phyloP scores from a whole-genome alignment of 2,113 vertebrate genomes.

The Callionymus lyra region DNA sequence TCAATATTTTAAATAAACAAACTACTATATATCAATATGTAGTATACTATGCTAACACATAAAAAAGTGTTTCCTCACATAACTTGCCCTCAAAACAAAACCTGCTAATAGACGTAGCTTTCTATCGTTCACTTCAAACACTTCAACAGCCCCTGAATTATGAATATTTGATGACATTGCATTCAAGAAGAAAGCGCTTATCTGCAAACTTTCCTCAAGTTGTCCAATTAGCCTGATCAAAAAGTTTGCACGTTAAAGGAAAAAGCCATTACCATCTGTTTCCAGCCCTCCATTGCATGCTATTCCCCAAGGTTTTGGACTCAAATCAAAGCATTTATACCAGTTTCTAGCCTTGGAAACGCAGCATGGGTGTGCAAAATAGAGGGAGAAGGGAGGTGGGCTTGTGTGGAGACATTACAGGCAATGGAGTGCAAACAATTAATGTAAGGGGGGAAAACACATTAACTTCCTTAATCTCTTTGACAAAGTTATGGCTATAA shows the following conservation, averaged over 20 bases:
- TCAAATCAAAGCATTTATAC: slow-evolving; percentile 58
- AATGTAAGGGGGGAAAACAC: slow-evolving; percentile 55
- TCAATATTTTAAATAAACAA: not conserved
- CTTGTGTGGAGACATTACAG: slow-evolving; percentile 44
- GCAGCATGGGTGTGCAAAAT: slow-evolving; percentile 46
- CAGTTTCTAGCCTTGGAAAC: slow-evolving; percentile 31
- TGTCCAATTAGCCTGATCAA: slow-evolving; percentile 68
- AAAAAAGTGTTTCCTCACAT: not conserved
- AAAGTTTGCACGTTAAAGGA: slow-evolving; percentile 54
- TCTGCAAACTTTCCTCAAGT: slow-evolving; percentile 53
- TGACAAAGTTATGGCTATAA: slow-evolving; percentile 54
- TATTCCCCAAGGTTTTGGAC: slow-evolving; percentile 60
- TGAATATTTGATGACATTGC: slow-evolving; percentile 49
- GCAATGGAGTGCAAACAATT: slow-evolving; percentile 67
- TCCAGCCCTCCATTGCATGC: slow-evolving; percentile 45
- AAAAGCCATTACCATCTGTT: slow-evolving; percentile 66
- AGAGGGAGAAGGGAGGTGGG: slow-evolving; percentile 33
- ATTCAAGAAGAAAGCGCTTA: slow-evolving; percentile 23
- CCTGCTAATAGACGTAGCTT: slow-evolving; percentile 15
- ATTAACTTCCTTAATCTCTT: slow-evolving; percentile 65
- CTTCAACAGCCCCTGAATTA: slow-evolving; percentile 20
- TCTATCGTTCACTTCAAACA: slow-evolving; percentile 23
- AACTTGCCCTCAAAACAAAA: not conserved
- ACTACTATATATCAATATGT: no score
- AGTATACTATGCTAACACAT: not conserved